Evolutionary conservation across 2,113 vertebrate species (phyloP), one percentile per base, ranked within the genome.

Genomic region (Chascanopsetta lugubris): DNA sequence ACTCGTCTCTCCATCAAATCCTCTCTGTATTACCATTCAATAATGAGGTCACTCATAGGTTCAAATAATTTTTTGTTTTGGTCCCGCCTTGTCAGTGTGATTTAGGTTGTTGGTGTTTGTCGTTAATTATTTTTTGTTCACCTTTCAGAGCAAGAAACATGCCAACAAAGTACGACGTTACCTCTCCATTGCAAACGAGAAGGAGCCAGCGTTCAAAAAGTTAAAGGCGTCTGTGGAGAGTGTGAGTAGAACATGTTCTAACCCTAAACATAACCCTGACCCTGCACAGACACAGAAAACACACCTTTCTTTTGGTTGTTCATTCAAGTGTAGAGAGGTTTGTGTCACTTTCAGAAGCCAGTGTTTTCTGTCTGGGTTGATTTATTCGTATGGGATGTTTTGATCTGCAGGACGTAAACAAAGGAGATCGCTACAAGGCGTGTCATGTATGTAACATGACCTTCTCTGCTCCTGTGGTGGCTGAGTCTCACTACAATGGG

Each of bases 381-480:
- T 66, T 20, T 38, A 6, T 12, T 2, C 45, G 11, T 3, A 4
- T 34, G 32, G 10, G 32, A 61, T 73, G 20, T 80, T 6, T 63
- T n/a, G n/a, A n/a, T n/a, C 10, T 24, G 75, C 84, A 92, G 92
- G 92, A 93, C 63, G 91, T 88, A 69, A 90, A 91, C 85, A 94
- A 90, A 53, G 92, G 86, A 4, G 94, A 93, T 83, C 93, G 94
- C 72, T 93, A 90, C 80, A 98, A 97, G 86, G 94, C 88, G 61
- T 99, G 97, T 86, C 89, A 92, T 53, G 79, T 95, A 64, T 99
- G 97, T 86, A 98, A 97, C 90, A 98, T 98, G 96, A 95, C 93
- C 60, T 98, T 99, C 90, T 94, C 94, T 6, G 96, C 96, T 30
- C 88, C 94, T 0, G 95, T 96, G 0, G 93, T 98, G 88, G 97